Base-by-base conservation (phyloP, 1,140 invertebrate genomes). In the Glossosoma conforme region DNA sequence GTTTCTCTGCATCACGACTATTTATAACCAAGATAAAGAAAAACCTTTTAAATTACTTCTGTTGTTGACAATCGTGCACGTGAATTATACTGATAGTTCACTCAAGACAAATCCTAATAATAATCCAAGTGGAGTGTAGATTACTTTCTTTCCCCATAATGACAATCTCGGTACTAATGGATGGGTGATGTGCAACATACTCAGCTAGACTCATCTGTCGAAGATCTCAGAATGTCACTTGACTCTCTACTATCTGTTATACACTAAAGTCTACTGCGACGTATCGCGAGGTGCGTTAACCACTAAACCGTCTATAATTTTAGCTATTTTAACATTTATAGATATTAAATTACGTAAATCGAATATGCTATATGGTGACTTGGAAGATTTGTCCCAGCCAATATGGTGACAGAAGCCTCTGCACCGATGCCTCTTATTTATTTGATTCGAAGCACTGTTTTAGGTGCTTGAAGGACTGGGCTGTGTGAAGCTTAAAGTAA, bases 401-500 rank as follows among this genome's bases (percentile, higher is more conserved):
- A 25, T 21, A 18, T 38, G 18, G 38, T 40, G 36, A 38, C 20
- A 28, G 45, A 21, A 13, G 13, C 15, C 36, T 22, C 10, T 24
- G 45, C 36, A 6, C 33, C 36, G 35, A 21, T 48, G 36, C 36
- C 36, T 38, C 36, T 48, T 32, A 38, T 38, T 48, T 48, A 35
- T 42, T 35, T 42, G 22, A 20, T 50, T 50, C 43, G 42, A 36
- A 50, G 47, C 47, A 50, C 47, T 50, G 47, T 50, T 50, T 50
- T 50, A 50, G 43, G 47, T 50, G 47, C 40, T 50, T 50, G 19
- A 50, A 40, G 42, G 30, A 42, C 33, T 42, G 47, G 47, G 47
- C 47, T 50, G 47, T 50, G 47, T 43, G 37, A 50, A 50, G 47
- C 47, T 50, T 50, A 50, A 42, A 25, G 22, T 41, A 42, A 50